Base-by-base conservation (phyloP, 2,888 invertebrate species). In the Sturmia bella region DNA sequence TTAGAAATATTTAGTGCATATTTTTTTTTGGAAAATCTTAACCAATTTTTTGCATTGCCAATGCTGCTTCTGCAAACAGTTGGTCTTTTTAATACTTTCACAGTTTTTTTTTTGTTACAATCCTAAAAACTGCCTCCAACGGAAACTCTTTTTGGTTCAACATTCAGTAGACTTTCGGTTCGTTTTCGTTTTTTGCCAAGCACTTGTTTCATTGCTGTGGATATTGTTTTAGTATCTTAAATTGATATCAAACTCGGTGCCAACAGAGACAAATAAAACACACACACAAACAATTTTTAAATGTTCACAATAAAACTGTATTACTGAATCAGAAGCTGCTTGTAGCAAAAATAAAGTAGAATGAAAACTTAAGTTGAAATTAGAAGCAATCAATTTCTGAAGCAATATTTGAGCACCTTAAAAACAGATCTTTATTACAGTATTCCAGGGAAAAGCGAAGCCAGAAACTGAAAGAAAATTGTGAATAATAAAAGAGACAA, bases 171-270 rank as follows among this genome's bases (percentile, higher is more conserved):
- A 72, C 39, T 61, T n/a, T 50, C 37, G 37, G 37, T 48, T 70
- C 24, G 4, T n/a, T 59, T 45, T 43, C 56, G 41, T 11, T 57
- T 41, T 32, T 9, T 15, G 19, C 4, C 37, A 19, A 50, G 19
- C 50, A 72, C 50, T 72, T 61, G 39, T 39, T 72, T 72, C 24
- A 73, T 73, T 73, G 52, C 54, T 73, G 43, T 21, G 4, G n/a
- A 56, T 32, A 41, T 5, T 21, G n/a, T 61, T 61, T 5, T 17
- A 21, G 21, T 37, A 66, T 45, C 61, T 73, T 45, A 79, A 79
- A 68, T 68, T 79, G 78, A 43, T 79, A 79, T 43, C 59, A 43
- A 50, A 59, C 50, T 13, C 13, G 59, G 43, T 64, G 59, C 70
- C 37, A 21, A 39, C 32, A 52, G 19, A 59, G 32, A 9, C 32